phyloP scores from a whole-genome alignment of 2,797 vertebrate species.

The Acropternis orthonyx region DNA sequence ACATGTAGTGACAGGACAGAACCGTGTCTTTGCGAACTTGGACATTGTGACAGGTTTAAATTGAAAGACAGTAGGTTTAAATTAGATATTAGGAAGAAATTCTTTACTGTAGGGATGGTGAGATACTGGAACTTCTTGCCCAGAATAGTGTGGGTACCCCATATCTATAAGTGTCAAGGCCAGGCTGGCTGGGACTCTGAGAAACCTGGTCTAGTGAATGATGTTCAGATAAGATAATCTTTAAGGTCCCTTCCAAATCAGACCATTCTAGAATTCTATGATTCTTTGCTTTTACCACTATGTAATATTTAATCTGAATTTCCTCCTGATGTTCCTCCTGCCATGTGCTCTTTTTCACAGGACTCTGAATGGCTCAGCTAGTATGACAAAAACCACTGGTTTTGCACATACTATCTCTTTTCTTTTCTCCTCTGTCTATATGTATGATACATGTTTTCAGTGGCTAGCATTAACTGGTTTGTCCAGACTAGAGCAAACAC shows the following conservation, averaged over 20 bases:
- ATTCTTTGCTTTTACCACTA: neutral
- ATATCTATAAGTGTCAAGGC: no score
- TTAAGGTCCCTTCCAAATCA: neutral
- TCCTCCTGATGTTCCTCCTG: neutral
- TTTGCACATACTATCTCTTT: neutral
- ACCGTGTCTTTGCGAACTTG: no score
- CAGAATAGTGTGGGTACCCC: neutral
- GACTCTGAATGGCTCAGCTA: neutral
- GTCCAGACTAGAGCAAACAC: neutral
- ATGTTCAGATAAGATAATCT: neutral
- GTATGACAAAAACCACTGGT: neutral
- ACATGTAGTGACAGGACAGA: neutral
- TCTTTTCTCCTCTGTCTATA: neutral
- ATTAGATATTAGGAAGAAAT: neutral
- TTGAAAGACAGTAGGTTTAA: neutral
- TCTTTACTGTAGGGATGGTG: neutral
- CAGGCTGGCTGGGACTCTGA: neutral
- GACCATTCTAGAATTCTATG: neutral
- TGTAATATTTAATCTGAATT: neutral
- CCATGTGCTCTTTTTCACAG: neutral
- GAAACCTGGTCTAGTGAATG: neutral
- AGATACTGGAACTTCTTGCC: neutral
- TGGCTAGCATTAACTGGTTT: neutral
- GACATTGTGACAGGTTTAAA: neutral
- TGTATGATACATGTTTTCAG: neutral